phyloP scores from a whole-genome alignment of 2,113 vertebrate genomes.

The Xenotilapia caudafasciata region DNA sequence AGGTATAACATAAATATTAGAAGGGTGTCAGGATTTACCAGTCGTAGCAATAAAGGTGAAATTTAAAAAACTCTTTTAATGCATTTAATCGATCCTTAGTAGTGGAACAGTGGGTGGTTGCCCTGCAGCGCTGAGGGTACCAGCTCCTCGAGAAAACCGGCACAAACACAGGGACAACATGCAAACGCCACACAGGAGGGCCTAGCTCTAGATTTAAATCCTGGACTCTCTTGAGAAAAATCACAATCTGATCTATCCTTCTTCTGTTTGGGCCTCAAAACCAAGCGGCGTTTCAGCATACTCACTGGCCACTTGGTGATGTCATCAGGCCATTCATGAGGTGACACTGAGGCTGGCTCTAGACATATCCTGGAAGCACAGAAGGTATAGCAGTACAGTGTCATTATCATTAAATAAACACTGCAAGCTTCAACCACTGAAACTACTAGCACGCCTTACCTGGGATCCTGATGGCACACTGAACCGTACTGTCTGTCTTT shows the following conservation, averaged over 20 bases:
- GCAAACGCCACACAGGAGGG: background rate
- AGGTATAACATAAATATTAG: background rate
- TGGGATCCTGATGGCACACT: slow-evolving; percentile 96
- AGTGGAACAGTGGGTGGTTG: fast-evolving
- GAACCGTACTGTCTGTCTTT: slow-evolving; percentile 81
- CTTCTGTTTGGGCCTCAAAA: background rate
- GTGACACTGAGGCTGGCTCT: slow-evolving; percentile 88
- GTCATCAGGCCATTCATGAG: slow-evolving; percentile 96
- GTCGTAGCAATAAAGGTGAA: fast-evolving
- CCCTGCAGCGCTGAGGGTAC: fast-evolving
- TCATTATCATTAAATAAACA: background rate
- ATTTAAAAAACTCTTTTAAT: background rate
- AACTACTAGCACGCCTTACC: slow-evolving; percentile 62
- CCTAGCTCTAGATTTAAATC: background rate
- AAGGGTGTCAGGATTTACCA: background rate
- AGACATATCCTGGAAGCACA: slow-evolving; percentile 81
- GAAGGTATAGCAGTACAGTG: background rate
- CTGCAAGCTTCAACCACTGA: background rate
- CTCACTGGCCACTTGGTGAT: slow-evolving; percentile 99
- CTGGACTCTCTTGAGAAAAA: background rate
- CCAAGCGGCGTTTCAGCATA: background rate
- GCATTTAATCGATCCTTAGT: background rate
- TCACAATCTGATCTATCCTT: background rate
- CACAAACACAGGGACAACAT: background rate
- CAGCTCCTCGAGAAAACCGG: background rate